Base-by-base conservation (phyloP, 2,888 invertebrate species). In the Diarsia dahlii region DNA sequence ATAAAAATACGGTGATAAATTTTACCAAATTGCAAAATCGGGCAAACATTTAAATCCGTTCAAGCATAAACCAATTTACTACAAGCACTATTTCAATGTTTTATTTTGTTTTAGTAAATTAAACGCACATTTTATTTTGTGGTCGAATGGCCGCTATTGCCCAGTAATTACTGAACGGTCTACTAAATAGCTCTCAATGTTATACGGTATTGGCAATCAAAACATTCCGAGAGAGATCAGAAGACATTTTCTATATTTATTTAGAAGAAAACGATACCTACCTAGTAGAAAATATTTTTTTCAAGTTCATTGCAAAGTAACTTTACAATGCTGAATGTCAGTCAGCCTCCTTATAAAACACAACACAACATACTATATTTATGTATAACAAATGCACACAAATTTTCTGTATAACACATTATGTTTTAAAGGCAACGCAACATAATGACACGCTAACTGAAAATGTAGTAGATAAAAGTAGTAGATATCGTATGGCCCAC, bases 141-240 rank as follows among this genome's bases (percentile, higher is more conserved):
- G 71, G 23, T 28, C 23, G 34, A 56, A 54, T 48, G 48, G 52
- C 52, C n/a, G 50, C 52, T 23, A 60, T 52, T 58, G 54, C 15
- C 50, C 54, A 64, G 71, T 84, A 77, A 77, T 84, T 71, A 76
- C 73, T 45, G 18, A 58, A 71, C 62, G 58, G 62, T 74, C 82
- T 50, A 69, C 65, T 74, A 74, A 76, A 85, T 73, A 79, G 71
- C 76, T 82, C 75, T 74, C 78, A 82, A 58, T 69, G 64, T 78
- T 75, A 75, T 85, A 83, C 68, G 67, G 58, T 84, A 81, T 83
- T 84, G 69, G 23, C 81, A 81, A 80, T 80, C 63, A 73, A 82
- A 82, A 75, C 65, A 80, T 80, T 69, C 65, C 52, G 45, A 58
- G 39, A 60, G 58, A 13, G 34, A 67, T 74, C 34, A 46, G 10